Conservation (phyloP, 2,888 invertebrate species). For the Euzetes globulus region DNA sequence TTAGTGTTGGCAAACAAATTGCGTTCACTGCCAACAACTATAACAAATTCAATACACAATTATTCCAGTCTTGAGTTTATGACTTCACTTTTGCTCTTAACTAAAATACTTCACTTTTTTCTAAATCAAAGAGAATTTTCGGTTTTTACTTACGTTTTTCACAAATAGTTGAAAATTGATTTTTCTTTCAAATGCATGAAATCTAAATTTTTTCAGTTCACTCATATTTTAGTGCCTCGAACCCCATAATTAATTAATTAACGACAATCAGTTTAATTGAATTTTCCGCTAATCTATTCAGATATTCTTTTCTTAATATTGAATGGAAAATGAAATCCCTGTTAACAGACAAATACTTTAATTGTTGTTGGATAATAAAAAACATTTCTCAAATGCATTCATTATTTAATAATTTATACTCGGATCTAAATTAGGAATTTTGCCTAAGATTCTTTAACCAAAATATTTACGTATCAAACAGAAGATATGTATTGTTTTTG, state of each 20-base stretch:
- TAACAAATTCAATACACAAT: background rate
- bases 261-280: background rate
- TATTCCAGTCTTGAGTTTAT: background rate
- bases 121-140: background rate
- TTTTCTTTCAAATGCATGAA: background rate
- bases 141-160: background rate
- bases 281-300: background rate
- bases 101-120: background rate
- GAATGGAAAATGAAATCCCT: background rate
- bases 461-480: no score
- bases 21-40: background rate
- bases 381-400: background rate
- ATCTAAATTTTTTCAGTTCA: background rate
- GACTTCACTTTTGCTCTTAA: background rate
- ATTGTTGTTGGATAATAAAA: background rate
- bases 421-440: no score
- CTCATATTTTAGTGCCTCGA: background rate
- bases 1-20: background rate
- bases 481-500: no score
- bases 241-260: background rate
- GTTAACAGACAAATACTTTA: background rate
- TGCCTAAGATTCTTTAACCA: no score
- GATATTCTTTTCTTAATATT: background rate
- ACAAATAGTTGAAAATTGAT: background rate
- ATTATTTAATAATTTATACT: background rate